phyloP scores from a whole-genome alignment of 2,888 invertebrate species.

The Megamerina dolium region DNA sequence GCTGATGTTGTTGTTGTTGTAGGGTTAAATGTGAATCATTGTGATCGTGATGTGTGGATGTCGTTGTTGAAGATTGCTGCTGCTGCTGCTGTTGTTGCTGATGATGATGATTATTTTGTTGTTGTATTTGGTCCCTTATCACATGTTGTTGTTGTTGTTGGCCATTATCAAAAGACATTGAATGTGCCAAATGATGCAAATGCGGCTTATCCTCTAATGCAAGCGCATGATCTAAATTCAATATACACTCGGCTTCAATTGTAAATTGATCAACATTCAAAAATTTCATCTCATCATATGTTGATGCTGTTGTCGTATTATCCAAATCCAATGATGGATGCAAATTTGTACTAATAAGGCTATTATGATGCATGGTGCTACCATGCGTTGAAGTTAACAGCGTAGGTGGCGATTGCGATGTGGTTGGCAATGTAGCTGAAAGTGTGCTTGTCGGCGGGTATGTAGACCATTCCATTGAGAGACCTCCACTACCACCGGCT shows the following conservation, averaged over 20 bases:
- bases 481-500: constrained; percentile 31
- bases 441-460: constrained; percentile 29
- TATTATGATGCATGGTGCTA: constrained; percentile 12
- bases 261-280: constrained; percentile 49
- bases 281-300: constrained; percentile 50
- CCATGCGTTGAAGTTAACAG: constrained; percentile 12
- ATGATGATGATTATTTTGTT: constrained; percentile 6
- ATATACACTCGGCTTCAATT: constrained; percentile 49
- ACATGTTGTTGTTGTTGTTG: constrained; percentile 1
- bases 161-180: constrained; percentile 5
- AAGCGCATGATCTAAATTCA: constrained; percentile 47
- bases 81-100: constrained; percentile 11
- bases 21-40: constrained; percentile 11
- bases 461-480: constrained; percentile 49
- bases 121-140: constrained; percentile 3
- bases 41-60: constrained; percentile 9
- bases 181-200: constrained; percentile 5
- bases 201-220: constrained; percentile 31
- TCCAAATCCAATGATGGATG: constrained; percentile 33
- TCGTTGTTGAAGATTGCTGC: constrained; percentile 6
- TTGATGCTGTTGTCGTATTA: constrained; percentile 34
- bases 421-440: constrained; percentile 18
- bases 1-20: constrained; percentile 18
- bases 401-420: constrained; percentile 23
- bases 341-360: constrained; percentile 18